Evolutionary conservation across 2,888 invertebrate species (phyloP).

Genomic region (Leptodirus hochenwartii): DNA sequence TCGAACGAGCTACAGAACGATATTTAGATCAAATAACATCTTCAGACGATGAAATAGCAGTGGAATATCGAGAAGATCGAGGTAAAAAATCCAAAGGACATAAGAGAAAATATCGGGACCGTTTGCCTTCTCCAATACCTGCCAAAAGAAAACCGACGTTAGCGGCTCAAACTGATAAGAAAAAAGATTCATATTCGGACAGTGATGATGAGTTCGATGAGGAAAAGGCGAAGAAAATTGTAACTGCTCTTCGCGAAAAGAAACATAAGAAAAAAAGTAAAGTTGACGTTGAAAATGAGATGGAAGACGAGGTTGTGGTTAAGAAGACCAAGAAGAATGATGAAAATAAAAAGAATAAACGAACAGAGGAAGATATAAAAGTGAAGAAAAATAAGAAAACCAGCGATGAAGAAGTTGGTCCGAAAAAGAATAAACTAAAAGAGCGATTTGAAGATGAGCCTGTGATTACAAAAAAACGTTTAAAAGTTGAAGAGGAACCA

Average conservation of each 20-base stretch:
- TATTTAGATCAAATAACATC: constrained; percentile 66
- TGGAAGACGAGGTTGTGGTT: constrained; percentile 13
- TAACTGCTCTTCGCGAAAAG: neutral
- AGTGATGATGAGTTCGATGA: constrained; percentile 5
- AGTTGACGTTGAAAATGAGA: constrained; percentile 5
- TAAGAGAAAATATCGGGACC: constrained; percentile 13
- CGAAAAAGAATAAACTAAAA: too few relatives aligned
- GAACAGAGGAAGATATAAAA: constrained; percentile 10
- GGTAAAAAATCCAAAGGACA: constrained; percentile 4
- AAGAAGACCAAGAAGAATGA: constrained; percentile 16
- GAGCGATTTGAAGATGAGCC: constrained; percentile 1
- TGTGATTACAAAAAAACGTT: constrained; percentile 3
- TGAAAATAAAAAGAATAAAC: constrained; percentile 10
- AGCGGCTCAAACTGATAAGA: constrained; percentile 12
- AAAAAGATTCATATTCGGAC: too few relatives aligned
- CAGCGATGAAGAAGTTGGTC: constrained; percentile 11
- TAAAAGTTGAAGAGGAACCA: constrained; percentile 13
- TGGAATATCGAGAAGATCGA: constrained; percentile 38
- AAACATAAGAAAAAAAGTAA: neutral
- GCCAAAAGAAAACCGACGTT: constrained; percentile 20
- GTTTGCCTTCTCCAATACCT: constrained; percentile 15
- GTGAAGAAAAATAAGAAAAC: constrained; percentile 7
- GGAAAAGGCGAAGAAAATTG: neutral
- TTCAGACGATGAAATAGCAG: constrained; percentile 59
- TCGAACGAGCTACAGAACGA: constrained; percentile 63